Percentiles rank a stretch among this genome's conserved stretches.
phyloP scores from a whole-genome alignment of 2,797 vertebrate species.

The Carapus acus region DNA sequence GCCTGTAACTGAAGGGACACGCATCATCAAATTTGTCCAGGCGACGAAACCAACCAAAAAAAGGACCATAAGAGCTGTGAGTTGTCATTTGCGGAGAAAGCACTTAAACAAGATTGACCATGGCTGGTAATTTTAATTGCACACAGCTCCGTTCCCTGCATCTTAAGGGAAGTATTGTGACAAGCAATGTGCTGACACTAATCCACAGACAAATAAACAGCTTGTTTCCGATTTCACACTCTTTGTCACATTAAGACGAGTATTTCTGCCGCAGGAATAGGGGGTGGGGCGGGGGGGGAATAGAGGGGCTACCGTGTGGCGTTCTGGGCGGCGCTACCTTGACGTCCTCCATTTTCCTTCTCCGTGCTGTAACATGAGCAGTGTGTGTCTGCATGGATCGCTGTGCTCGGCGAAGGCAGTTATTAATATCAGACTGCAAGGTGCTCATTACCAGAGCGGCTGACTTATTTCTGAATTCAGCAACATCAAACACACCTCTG shows the following conservation, averaged over 20 bases:
- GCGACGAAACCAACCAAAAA: conserved; percentile 39
- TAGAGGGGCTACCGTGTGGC: no score
- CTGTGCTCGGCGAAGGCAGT: conserved; percentile 62
- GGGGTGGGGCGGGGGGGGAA: no score
- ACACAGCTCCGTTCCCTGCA: conserved; percentile 64
- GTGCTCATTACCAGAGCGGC: conserved; percentile 64
- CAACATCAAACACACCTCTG: conserved; percentile 54
- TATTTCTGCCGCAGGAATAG: no score
- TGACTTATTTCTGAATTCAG: conserved; percentile 68
- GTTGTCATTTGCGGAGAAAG: conserved; percentile 71
- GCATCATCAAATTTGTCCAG: conserved; percentile 68
- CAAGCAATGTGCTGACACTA: conserved; percentile 69
- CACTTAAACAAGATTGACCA: conserved; percentile 73
- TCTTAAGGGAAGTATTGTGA: conserved; percentile 69
- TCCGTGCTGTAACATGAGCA: conserved; percentile 59
- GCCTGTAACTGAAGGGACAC: conserved; percentile 44
- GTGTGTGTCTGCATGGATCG: conserved; percentile 56
- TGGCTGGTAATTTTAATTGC: conserved; percentile 77
- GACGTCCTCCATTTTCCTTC: conserved; percentile 57
- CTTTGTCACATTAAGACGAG: conserved; percentile 47
- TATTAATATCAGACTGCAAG: conserved; percentile 63
- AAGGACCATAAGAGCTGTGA: conserved; percentile 64
- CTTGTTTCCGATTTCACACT: conserved; percentile 46
- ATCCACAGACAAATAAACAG: conserved; percentile 71
- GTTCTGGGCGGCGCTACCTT: conserved; percentile 61